These are phyloP conservation scores for Drosophila biarmipes DNA, from an alignment of 1,140 invertebrate genomes.

Conservation along the genomic window DNA sequence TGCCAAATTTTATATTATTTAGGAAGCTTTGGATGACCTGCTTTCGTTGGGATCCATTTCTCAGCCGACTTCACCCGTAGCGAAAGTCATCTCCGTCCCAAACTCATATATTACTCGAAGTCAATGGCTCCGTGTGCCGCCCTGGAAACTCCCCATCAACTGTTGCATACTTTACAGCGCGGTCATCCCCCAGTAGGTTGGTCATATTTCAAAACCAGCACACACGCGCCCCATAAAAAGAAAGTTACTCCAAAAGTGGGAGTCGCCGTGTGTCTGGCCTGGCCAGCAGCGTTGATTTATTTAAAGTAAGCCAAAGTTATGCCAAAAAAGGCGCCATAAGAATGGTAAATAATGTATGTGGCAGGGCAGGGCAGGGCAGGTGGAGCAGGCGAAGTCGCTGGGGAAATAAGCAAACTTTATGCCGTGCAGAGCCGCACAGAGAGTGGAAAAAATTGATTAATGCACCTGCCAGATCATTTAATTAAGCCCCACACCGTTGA, in stretches of 20 bases:
- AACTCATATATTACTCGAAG: slow-evolving; percentile 22
- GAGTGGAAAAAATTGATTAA: slow-evolving; percentile 64
- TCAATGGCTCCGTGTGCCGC: slow-evolving; percentile 14
- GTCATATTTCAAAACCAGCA: slow-evolving; percentile 60
- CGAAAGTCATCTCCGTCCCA: background rate
- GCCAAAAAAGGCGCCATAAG: slow-evolving; percentile 55
- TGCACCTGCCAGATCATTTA: slow-evolving; percentile 67
- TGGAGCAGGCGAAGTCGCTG: slow-evolving; percentile 15
- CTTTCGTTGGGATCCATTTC: background rate
- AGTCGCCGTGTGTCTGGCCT: slow-evolving; percentile 32
- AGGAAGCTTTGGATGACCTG: background rate
- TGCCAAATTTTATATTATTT: too few species aligned
- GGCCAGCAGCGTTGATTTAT: slow-evolving; percentile 66
- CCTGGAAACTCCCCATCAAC: slow-evolving; percentile 51
- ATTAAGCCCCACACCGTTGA: slow-evolving; percentile 40
- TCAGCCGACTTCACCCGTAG: background rate
- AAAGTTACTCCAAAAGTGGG: slow-evolving; percentile 61
- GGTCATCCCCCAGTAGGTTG: slow-evolving; percentile 21
- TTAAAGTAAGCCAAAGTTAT: slow-evolving; percentile 77
- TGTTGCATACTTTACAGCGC: slow-evolving; percentile 67
- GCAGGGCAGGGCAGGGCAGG: background rate
- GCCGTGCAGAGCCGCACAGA: slow-evolving; percentile 9
- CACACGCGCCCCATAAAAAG: slow-evolving; percentile 31
- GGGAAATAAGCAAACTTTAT: slow-evolving; percentile 73
- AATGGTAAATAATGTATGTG: slow-evolving; percentile 69